Conservation (phyloP, 2,888 invertebrate species). For the Incurvaria masculella region DNA sequence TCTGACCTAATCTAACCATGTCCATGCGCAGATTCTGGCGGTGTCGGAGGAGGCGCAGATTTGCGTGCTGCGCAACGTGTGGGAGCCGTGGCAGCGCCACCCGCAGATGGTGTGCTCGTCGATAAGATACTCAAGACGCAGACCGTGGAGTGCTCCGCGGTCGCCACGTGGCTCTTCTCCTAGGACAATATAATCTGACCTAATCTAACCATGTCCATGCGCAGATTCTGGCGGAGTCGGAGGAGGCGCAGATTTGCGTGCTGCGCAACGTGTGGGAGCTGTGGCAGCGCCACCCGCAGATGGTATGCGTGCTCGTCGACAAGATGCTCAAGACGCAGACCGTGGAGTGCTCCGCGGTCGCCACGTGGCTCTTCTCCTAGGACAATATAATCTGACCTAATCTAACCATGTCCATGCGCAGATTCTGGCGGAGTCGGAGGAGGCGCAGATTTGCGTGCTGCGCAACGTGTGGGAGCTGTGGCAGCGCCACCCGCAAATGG, state of each 20-base stretch:
- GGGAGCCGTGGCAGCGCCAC: constrained; percentile 93
- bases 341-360: constrained; percentile 94
- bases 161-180: constrained; percentile 97
- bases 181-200: too few relatives aligned
- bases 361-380: constrained; percentile 96
- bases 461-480: constrained; percentile 94
- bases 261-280: constrained; percentile 89
- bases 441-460: constrained; percentile 92
- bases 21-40: constrained; percentile 81
- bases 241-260: constrained; percentile 94
- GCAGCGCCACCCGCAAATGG: constrained; percentile 95
- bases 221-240: constrained; percentile 85
- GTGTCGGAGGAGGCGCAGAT: constrained; percentile 96
- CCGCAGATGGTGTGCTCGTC: constrained; percentile 96
- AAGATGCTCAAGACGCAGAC: constrained; percentile 97
- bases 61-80: constrained; percentile 87
- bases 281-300: constrained; percentile 96
- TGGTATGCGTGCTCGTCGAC: constrained; percentile 94
- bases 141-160: constrained; percentile 94
- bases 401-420: too few relatives aligned
- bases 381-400: too few relatives aligned
- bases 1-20: too few relatives aligned
- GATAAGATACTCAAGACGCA: constrained; percentile 98
- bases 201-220: too few relatives aligned
- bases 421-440: constrained; percentile 90